These are phyloP conservation scores for Cyaniris semiargus DNA, from an alignment of 2,888 invertebrate genomes.

Conservation along the genomic window DNA sequence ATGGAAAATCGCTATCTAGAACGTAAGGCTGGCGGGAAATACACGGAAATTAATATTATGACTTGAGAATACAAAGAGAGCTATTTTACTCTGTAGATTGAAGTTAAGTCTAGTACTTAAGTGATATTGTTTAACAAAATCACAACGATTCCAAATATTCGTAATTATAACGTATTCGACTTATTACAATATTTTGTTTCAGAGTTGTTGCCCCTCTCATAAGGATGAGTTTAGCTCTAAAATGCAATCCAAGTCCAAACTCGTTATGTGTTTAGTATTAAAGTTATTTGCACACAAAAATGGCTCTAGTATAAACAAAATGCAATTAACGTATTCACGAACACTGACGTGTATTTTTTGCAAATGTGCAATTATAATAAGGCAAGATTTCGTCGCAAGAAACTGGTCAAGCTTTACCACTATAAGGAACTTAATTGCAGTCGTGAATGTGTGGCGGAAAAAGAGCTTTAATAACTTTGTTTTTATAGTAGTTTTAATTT, in stretches of 20 bases:
- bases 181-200: too few species aligned
- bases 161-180: too few species aligned
- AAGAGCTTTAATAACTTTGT: neutral
- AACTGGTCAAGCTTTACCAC: neutral
- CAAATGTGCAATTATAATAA: neutral
- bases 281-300: too few species aligned
- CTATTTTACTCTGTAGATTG: neutral
- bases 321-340: neutral
- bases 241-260: neutral
- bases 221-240: neutral
- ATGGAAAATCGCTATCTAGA: conserved; percentile 22
- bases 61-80: neutral
- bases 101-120: neutral
- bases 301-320: neutral
- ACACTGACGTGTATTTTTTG: neutral
- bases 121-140: neutral
- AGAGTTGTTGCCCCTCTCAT: too few species aligned
- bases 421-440: neutral
- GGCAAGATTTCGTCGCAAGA: neutral
- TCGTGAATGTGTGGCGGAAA: neutral
- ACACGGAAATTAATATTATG: neutral
- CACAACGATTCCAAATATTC: too few species aligned
- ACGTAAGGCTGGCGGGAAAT: neutral
- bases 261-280: too few species aligned
- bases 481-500: too few species aligned